phyloP scores from a whole-genome alignment of 2,797 vertebrate genomes.

The Distichodus sexfasciatus region DNA sequence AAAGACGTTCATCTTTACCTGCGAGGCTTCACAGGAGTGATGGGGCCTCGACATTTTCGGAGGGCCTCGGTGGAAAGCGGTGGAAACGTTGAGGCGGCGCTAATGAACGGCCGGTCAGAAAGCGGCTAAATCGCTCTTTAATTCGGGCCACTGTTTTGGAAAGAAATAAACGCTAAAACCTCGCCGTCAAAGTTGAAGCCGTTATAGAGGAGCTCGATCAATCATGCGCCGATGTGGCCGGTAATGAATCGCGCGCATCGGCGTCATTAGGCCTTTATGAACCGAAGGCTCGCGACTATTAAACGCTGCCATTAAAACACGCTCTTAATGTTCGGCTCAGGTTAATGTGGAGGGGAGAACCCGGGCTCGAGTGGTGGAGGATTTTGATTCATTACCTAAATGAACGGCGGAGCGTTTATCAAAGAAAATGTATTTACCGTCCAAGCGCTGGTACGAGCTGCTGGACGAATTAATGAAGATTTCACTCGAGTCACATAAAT shows the following conservation, averaged over 20 bases:
- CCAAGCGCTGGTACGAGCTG: background rate
- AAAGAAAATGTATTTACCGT: slow-evolving; percentile 4
- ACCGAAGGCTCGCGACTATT: slow-evolving; percentile 58
- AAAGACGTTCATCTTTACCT: slow-evolving; percentile 77
- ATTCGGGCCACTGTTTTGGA: slow-evolving; percentile 71
- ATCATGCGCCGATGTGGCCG: slow-evolving; percentile 67
- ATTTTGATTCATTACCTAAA: slow-evolving; percentile 53
- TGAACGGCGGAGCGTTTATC: slow-evolving; percentile 11
- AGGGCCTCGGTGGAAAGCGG: slow-evolving; percentile 66
- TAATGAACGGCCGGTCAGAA: slow-evolving; percentile 77
- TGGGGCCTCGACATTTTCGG: slow-evolving; percentile 64
- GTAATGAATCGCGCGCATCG: slow-evolving; percentile 65
- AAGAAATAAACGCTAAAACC: no score
- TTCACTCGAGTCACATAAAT: background rate
- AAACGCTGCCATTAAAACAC: slow-evolving; percentile 51
- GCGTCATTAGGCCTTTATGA: slow-evolving; percentile 67
- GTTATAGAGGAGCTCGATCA: slow-evolving; percentile 63
- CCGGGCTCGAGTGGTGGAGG: slow-evolving; percentile 52
- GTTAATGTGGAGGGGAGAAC: slow-evolving; percentile 61
- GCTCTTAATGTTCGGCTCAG: slow-evolving; percentile 60
- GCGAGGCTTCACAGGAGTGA: slow-evolving; percentile 68
- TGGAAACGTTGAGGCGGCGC: slow-evolving; percentile 65
- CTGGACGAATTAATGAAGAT: slow-evolving; percentile 2
- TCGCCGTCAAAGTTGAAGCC: slow-evolving; percentile 59
- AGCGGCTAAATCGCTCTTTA: slow-evolving; percentile 77